A percentile compares a stretch with the other conserved stretches of the same genome.
These are phyloP conservation scores for Micrastur ruficollis DNA, from an alignment of 2,797 vertebrate species.

Conservation along the genomic window DNA sequence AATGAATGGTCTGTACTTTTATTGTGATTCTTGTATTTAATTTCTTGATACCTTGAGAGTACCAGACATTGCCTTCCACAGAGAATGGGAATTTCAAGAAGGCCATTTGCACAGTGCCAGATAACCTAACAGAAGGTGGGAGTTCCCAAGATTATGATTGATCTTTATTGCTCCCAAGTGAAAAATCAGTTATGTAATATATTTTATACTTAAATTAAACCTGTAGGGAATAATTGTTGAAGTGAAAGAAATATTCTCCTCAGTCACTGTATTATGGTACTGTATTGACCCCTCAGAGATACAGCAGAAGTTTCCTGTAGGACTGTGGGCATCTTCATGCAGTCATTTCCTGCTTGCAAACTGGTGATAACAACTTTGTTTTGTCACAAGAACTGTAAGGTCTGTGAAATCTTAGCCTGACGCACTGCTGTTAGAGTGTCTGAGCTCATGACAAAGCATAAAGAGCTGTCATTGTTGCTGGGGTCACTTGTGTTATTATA, in stretches of 20 bases:
- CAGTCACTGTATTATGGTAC: background rate
- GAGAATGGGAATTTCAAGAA: background rate
- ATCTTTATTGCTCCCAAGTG: background rate
- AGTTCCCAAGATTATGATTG: background rate
- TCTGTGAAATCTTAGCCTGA: background rate
- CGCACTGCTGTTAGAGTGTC: background rate
- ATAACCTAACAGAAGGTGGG: background rate
- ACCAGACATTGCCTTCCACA: background rate
- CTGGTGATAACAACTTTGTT: background rate
- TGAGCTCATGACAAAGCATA: background rate
- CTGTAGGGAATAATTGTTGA: background rate
- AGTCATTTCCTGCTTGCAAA: background rate
- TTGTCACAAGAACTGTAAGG: background rate
- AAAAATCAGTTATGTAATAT: background rate
- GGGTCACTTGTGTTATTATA: background rate
- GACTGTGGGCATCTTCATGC: background rate
- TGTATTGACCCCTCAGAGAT: background rate
- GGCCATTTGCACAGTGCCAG: background rate
- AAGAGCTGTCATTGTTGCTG: background rate
- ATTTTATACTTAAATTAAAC: background rate
- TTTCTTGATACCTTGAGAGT: background rate
- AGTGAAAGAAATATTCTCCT: background rate
- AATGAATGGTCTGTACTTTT: background rate
- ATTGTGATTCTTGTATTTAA: background rate
- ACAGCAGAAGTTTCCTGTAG: background rate